Percentiles rank a stretch among this genome's conserved stretches.
Evolutionary conservation across 1,140 invertebrate species (phyloP).

Genomic region (Cotesia glomerata): DNA sequence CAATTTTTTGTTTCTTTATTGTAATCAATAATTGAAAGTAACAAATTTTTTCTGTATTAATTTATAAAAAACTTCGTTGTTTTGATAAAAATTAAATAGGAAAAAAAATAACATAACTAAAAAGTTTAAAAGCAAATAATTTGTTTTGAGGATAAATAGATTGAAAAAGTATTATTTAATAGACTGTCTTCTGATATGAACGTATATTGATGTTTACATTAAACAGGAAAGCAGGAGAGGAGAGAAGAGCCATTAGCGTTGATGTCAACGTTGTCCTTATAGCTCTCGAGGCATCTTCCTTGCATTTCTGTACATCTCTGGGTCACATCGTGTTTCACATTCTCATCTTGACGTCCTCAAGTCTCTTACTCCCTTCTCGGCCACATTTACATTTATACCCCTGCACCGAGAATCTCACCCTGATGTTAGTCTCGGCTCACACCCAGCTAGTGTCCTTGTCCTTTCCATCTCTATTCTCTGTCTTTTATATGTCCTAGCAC

Average conservation of each 20-base stretch:
- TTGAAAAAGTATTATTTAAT: constrained; percentile 1
- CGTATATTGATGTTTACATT: constrained; percentile 47
- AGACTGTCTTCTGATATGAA: constrained; percentile 43
- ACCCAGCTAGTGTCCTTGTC: constrained; percentile 5
- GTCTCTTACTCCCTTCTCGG: constrained; percentile 24
- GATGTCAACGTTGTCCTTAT: background rate
- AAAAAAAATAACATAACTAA: too few relatives aligned
- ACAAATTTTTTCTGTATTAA: too few relatives aligned
- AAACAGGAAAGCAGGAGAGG: constrained; percentile 11
- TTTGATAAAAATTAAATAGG: too few relatives aligned
- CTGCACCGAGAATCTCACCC: too few relatives aligned
- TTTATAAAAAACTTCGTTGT: too few relatives aligned
- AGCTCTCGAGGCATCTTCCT: background rate
- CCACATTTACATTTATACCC: background rate
- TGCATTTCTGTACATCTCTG: background rate
- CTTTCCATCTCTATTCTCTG: constrained; percentile 1
- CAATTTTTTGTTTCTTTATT: too few relatives aligned
- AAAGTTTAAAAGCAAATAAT: too few relatives aligned
- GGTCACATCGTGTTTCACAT: constrained; percentile 16
- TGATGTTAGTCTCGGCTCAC: constrained; percentile 14
- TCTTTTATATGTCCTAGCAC: constrained; percentile 31
- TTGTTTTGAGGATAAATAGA: too few relatives aligned
- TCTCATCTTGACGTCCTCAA: constrained; percentile 23
- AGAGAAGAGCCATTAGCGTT: background rate
- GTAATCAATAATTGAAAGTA: too few relatives aligned